These are phyloP conservation scores for Tachuris rubrigastra DNA, from an alignment of 2,113 vertebrate species.

Conservation along the genomic window DNA sequence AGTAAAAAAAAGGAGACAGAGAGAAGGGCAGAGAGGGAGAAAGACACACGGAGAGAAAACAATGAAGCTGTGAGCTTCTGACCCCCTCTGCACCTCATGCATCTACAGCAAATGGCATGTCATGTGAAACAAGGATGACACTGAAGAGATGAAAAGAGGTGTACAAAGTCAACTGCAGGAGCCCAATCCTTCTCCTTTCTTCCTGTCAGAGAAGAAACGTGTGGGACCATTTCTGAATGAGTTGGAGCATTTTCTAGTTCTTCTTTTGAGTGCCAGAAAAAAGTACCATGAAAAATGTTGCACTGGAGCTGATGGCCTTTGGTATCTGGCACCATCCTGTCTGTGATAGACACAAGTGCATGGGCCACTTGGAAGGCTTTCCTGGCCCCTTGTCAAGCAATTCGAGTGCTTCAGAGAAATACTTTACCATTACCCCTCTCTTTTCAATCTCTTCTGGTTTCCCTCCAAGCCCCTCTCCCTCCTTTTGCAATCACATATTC, in stretches of 20 bases:
- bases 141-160: background rate
- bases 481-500: background rate
- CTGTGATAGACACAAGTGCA: background rate
- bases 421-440: background rate
- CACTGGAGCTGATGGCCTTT: background rate
- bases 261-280: background rate
- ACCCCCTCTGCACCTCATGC: background rate
- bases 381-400: background rate
- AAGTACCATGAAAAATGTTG: background rate
- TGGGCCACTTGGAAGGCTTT: background rate
- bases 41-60: background rate
- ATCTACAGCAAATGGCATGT: background rate
- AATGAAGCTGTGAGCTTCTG: background rate
- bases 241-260: background rate
- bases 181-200: background rate
- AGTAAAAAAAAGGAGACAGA: background rate
- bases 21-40: background rate
- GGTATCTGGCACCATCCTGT: background rate
- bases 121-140: background rate
- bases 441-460: background rate
- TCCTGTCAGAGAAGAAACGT: background rate
- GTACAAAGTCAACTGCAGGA: background rate
- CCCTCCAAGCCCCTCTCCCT: background rate
- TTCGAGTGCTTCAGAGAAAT: background rate
- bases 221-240: background rate